Conservation (phyloP, 2,888 invertebrate species). For the Dynastes maya region DNA sequence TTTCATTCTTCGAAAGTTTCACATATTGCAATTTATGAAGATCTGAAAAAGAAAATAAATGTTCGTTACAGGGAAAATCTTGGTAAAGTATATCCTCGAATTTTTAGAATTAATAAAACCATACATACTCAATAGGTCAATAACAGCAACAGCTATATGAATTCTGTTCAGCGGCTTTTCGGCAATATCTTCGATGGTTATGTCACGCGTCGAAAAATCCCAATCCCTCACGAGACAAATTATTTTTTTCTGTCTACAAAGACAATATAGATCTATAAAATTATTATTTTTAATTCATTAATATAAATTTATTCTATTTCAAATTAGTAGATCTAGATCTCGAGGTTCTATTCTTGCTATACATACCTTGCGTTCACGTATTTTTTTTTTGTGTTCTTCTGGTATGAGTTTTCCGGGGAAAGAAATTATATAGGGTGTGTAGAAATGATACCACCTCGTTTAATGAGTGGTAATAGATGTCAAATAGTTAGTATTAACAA, state of each 20-base stretch:
- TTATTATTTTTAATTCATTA: no score
- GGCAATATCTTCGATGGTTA: slow-evolving; percentile 7
- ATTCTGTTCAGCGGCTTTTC: slow-evolving; percentile 10
- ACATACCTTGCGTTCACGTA: no score
- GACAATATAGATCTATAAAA: background rate
- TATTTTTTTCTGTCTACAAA: slow-evolving; percentile 8
- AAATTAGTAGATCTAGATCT: no score
- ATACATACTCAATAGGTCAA: slow-evolving; percentile 4
- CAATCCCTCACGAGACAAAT: slow-evolving; percentile 2
- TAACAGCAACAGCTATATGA: slow-evolving; percentile 9
- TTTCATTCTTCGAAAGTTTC: background rate
- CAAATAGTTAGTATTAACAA: no score
- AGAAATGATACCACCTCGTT: no score
- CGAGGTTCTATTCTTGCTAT: no score
- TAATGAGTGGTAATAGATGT: no score
- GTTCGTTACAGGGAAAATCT: no score
- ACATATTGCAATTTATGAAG: slow-evolving; percentile 12
- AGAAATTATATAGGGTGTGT: no score
- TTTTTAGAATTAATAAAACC: background rate
- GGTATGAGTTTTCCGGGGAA: no score
- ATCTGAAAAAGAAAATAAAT: background rate
- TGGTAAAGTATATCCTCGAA: background rate
- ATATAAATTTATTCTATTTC: no score
- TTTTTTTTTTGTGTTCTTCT: no score
- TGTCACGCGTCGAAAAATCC: background rate